phyloP scores from a whole-genome alignment of 1,140 invertebrate genomes.

The Drosophila willistoni region DNA sequence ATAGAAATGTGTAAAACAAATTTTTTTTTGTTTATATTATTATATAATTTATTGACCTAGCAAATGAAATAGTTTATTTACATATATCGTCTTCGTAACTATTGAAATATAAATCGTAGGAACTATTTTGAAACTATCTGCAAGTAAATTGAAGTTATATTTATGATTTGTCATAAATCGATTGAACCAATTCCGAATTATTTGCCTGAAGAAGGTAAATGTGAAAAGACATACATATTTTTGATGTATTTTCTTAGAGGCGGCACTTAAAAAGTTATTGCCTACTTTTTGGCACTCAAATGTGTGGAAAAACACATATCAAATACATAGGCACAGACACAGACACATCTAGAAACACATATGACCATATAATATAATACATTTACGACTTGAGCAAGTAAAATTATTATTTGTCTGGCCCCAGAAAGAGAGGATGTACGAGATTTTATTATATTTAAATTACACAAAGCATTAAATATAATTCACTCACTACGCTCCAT shows the following conservation, averaged over 20 bases:
- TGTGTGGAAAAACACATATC: constrained; percentile 33
- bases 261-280: constrained; percentile 50
- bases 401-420: constrained; percentile 60
- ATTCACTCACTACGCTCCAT: constrained; percentile 80
- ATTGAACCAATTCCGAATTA: not conserved
- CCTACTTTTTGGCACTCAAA: constrained; percentile 48
- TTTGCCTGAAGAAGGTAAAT: not conserved
- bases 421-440: constrained; percentile 42
- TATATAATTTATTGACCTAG: no score
- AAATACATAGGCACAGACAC: not conserved
- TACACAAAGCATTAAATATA: constrained; percentile 82
- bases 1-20: no score
- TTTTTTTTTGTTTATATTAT: no score
- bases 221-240: not conserved
- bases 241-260: constrained; percentile 10
- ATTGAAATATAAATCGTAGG: no score
- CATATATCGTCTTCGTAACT: no score
- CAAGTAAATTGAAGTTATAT: not conserved
- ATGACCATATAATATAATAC: constrained; percentile 34
- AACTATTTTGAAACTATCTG: not conserved
- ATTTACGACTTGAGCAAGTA: constrained; percentile 55
- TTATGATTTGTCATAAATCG: not conserved
- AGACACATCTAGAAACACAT: not conserved
- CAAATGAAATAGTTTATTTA: no score
- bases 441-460: constrained; percentile 78